Evolutionary conservation across 2,797 vertebrate genomes (phyloP).

Genomic region (Ciconia nigra): DNA sequence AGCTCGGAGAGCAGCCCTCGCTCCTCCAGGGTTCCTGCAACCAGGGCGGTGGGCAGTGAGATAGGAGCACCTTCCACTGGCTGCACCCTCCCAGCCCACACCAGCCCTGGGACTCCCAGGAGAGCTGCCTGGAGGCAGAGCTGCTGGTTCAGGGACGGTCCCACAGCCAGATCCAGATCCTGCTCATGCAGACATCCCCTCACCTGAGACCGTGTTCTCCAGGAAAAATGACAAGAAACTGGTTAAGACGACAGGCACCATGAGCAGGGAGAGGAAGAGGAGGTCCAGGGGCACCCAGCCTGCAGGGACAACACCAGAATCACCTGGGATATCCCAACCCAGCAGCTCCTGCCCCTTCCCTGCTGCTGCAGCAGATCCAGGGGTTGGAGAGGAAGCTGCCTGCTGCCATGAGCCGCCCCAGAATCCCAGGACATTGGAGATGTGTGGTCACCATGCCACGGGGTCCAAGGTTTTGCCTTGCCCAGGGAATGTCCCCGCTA

Average conservation of each 20-base stretch:
- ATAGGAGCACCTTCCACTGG: background rate
- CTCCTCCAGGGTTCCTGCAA: constrained; percentile 78
- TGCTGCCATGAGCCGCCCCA: background rate
- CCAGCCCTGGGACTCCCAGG: background rate
- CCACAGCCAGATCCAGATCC: background rate
- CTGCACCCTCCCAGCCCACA: background rate
- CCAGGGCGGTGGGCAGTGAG: background rate
- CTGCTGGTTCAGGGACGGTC: background rate
- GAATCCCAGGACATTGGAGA: background rate
- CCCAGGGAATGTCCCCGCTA: background rate
- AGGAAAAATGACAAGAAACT: constrained; percentile 81
- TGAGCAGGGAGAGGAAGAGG: constrained; percentile 76
- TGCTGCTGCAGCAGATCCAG: background rate
- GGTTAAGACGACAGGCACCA: constrained; percentile 80
- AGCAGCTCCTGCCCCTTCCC: background rate
- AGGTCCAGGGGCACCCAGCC: constrained; percentile 78
- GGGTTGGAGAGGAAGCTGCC: background rate
- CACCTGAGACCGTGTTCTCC: constrained; percentile 86
- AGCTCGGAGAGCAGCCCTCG: constrained; percentile 68
- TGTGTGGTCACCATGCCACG: too few species aligned
- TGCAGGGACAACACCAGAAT: constrained; percentile 19
- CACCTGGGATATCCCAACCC: background rate
- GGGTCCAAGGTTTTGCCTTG: background rate
- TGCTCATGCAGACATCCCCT: background rate
- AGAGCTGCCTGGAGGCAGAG: background rate